A percentile compares a stretch with the other conserved stretches of the same genome.
phyloP scores from a whole-genome alignment of 35 echinoderm and acorn worm species.

The Anneissia japonica region DNA sequence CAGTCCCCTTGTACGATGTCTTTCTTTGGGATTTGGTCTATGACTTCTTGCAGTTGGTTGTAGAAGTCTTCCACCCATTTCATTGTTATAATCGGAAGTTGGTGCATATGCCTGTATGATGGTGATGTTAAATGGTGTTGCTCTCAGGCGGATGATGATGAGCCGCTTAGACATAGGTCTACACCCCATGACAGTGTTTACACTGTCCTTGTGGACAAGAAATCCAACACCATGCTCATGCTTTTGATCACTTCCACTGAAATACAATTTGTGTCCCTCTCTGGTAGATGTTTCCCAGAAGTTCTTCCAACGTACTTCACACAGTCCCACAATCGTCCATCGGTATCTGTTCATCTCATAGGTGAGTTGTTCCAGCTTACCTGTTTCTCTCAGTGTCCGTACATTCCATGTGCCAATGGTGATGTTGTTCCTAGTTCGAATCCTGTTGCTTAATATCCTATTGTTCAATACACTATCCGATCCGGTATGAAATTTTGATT shows the following conservation, averaged over 20 bases:
- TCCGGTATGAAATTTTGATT: constrained; percentile 9
- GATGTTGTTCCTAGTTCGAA: not conserved
- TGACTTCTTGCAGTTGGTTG: not conserved
- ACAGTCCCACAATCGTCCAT: no score
- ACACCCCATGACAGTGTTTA: no score
- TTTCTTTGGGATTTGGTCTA: constrained; percentile 29
- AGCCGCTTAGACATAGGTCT: no score
- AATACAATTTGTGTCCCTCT: no score
- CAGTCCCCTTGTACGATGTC: constrained; percentile 58
- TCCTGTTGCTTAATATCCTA: not conserved
- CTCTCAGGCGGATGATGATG: no score
- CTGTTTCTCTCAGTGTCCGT: not conserved
- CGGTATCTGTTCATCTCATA: no score
- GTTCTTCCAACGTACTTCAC: no score
- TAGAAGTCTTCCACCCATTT: not conserved
- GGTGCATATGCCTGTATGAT: constrained; percentile 28
- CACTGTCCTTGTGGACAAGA: no score
- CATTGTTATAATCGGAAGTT: not conserved
- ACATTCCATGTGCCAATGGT: constrained; percentile 39
- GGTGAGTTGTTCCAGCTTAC: no score
- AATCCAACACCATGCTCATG: no score
- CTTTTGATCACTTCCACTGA: no score
- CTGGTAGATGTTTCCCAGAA: no score
- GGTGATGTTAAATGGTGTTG: constrained; percentile 5
- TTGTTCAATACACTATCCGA: not conserved